These are phyloP conservation scores for Caenorhabditis auriculariae DNA, from an alignment of 2,888 invertebrate species.

Conservation along the genomic window DNA sequence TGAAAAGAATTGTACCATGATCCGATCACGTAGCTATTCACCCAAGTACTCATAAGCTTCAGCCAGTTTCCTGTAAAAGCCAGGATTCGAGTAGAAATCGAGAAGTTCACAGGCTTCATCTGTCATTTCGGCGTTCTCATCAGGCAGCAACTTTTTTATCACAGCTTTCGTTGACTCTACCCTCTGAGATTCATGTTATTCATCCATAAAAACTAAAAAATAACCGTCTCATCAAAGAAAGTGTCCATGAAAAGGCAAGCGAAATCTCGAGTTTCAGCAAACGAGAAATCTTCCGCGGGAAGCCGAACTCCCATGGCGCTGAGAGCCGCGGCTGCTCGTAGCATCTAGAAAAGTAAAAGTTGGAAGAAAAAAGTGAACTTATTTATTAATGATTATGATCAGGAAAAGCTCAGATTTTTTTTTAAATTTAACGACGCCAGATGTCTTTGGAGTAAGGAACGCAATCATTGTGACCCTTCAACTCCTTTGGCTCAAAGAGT, in stretches of 20 bases:
- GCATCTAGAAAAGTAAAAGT: too few relatives aligned
- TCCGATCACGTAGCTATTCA: too few relatives aligned
- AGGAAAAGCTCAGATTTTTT: too few relatives aligned
- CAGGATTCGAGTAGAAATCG: conserved; percentile 6
- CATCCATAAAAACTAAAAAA: too few relatives aligned
- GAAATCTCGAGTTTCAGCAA: conserved; percentile 7
- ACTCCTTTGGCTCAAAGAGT: too few relatives aligned
- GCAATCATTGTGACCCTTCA: too few relatives aligned
- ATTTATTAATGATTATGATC: too few relatives aligned
- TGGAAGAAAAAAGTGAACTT: too few relatives aligned
- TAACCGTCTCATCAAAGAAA: conserved; percentile 10
- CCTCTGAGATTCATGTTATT: too few relatives aligned
- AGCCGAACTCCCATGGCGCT: conserved; percentile 15
- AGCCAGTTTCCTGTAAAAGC: conserved; percentile 3
- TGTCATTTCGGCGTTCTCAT: conserved; percentile 10
- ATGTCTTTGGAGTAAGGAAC: too few relatives aligned
- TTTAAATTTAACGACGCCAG: too few relatives aligned
- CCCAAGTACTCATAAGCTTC: conserved; percentile 2
- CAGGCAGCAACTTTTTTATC: conserved; percentile 6
- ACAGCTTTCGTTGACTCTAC: conserved; percentile 5
- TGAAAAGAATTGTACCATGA: too few relatives aligned
- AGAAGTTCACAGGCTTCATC: conserved; percentile 8
- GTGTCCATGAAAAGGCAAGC: conserved; percentile 11
- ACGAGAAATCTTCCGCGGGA: conserved; percentile 9
- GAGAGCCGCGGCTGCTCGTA: conserved; percentile 8